Conservation (phyloP, 2,113 vertebrate genomes). For the Lycaon pictus region DNA sequence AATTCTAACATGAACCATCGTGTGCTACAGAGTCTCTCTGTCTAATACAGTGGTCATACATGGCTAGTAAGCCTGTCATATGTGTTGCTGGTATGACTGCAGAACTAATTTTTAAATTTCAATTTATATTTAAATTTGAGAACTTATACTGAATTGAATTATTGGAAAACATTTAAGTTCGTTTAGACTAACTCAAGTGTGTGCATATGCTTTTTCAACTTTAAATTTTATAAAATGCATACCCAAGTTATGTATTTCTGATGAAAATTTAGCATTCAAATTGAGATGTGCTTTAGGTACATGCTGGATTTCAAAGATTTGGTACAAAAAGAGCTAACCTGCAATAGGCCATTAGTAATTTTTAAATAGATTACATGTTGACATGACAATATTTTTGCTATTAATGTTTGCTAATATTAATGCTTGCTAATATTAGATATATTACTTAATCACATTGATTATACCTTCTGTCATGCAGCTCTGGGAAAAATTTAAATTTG, state of each 20-base stretch:
- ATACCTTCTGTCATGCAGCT: not conserved
- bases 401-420: not conserved
- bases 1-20: not conserved
- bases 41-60: accelerated
- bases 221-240: constrained; percentile 2
- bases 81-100: accelerated
- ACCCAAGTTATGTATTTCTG: not conserved
- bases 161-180: not conserved
- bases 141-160: not conserved
- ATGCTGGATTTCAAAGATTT: not conserved
- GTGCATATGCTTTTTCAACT: not conserved
- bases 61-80: not conserved
- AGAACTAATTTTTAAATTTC: not conserved
- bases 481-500: not conserved
- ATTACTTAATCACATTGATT: too few species aligned
- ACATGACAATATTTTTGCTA: not conserved
- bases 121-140: not conserved
- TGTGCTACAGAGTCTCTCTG: not conserved
- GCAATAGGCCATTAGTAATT: not conserved
- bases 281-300: not conserved
- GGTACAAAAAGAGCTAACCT: not conserved
- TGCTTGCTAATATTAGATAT: too few species aligned
- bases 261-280: constrained; percentile 30
- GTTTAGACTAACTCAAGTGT: not conserved
- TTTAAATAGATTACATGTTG: not conserved